Evolutionary conservation across 1,140 invertebrate genomes (phyloP).

Genomic region (Drosophila kurseongensis): DNA sequence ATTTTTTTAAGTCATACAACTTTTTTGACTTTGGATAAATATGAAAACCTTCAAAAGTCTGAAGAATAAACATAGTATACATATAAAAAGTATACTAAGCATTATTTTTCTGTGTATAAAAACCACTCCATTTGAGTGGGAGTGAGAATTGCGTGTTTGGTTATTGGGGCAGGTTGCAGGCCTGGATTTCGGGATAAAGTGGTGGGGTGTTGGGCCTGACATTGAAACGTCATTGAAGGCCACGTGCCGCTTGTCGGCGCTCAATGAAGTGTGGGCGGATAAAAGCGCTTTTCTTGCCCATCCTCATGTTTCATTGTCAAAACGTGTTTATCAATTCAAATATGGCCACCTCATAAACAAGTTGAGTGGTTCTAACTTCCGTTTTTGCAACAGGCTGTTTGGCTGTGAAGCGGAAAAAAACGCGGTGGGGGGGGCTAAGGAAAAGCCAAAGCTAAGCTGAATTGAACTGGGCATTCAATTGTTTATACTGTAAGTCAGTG

Average conservation of each 20-base stretch:
- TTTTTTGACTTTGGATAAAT: too few relatives aligned
- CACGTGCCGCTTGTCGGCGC: constrained; percentile 47
- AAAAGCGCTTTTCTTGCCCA: constrained; percentile 11
- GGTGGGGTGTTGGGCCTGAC: constrained; percentile 35
- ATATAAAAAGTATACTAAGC: neutral
- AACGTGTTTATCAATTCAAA: constrained; percentile 58
- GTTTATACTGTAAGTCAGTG: constrained; percentile 32
- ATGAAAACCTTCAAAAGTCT: too few relatives aligned
- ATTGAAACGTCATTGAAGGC: constrained; percentile 73
- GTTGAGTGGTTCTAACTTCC: constrained; percentile 61
- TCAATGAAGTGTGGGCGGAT: constrained; percentile 33
- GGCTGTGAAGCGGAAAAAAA: neutral
- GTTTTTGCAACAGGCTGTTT: constrained; percentile 47
- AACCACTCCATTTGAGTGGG: constrained; percentile 15
- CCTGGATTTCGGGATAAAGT: constrained; percentile 32
- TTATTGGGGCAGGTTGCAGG: constrained; percentile 44
- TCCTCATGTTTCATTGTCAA: constrained; percentile 64
- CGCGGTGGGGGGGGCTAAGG: neutral
- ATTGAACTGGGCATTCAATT: constrained; percentile 45
- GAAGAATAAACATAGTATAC: too few relatives aligned
- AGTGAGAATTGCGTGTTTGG: constrained; percentile 7
- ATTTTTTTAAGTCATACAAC: too few relatives aligned
- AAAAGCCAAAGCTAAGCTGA: constrained; percentile 16
- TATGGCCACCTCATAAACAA: constrained; percentile 29
- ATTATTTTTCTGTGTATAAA: neutral